These are phyloP conservation scores for Philonicus albiceps DNA, from an alignment of 2,888 invertebrate genomes.

Conservation along the genomic window DNA sequence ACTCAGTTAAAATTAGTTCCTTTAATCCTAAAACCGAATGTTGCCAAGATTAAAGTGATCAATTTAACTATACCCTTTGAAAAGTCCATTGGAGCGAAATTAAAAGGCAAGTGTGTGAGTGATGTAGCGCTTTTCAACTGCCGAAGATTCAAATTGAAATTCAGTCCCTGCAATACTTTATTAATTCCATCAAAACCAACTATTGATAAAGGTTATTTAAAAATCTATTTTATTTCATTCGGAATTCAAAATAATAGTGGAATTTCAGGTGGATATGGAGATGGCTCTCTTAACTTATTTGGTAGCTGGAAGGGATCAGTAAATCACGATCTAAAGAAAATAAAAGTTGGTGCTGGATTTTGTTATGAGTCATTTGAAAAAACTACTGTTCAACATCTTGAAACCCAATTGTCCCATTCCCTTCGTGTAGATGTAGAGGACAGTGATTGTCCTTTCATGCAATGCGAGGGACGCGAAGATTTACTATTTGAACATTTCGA, in stretches of 20 bases:
- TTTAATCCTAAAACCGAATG: slow-evolving; percentile 62
- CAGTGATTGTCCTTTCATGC: slow-evolving; percentile 62
- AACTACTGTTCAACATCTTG: slow-evolving; percentile 71
- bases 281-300: neutral
- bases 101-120: slow-evolving; percentile 63
- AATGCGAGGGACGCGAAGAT: slow-evolving; percentile 54
- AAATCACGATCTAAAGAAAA: neutral
- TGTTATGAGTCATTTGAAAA: slow-evolving; percentile 58
- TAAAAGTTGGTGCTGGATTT: neutral
- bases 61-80: slow-evolving; percentile 62
- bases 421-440: slow-evolving; percentile 64
- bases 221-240: neutral
- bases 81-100: slow-evolving; percentile 54
- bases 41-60: slow-evolving; percentile 62
- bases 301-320: neutral
- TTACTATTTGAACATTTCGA: slow-evolving; percentile 69
- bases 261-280: neutral
- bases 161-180: slow-evolving; percentile 73
- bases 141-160: slow-evolving; percentile 76
- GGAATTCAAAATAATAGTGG: neutral
- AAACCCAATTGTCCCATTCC: slow-evolving; percentile 71
- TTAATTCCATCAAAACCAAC: slow-evolving; percentile 38
- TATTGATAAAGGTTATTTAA: slow-evolving; percentile 50
- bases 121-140: slow-evolving; percentile 71
- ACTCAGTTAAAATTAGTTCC: slow-evolving; percentile 49